These are phyloP conservation scores for Babylonia areolata DNA, from an alignment of 1,140 invertebrate genomes.

Conservation along the genomic window DNA sequence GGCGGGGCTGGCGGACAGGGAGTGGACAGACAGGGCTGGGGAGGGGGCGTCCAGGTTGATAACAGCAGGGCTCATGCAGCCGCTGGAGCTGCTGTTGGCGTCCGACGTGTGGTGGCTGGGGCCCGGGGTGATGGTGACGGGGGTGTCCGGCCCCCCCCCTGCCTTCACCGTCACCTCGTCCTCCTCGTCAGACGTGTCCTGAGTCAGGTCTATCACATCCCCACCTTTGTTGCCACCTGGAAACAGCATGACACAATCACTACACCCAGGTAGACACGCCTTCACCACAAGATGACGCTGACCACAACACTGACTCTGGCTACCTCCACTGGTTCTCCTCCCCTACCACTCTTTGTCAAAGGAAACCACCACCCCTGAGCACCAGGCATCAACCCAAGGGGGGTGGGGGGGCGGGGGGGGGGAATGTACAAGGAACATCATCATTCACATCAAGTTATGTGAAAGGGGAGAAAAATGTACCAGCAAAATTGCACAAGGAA, in stretches of 20 bases:
- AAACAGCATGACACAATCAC: slow-evolving; percentile 5
- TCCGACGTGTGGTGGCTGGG: slow-evolving; percentile 39
- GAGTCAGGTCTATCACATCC: slow-evolving; percentile 70
- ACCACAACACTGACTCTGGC: too few species aligned
- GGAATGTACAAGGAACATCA: too few species aligned
- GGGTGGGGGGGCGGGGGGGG: too few species aligned
- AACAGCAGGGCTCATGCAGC: slow-evolving; percentile 62
- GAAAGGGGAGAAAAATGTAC: too few species aligned
- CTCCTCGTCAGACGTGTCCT: slow-evolving; percentile 70
- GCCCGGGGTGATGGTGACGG: slow-evolving; percentile 35
- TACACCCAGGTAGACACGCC: too few species aligned
- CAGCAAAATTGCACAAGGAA: too few species aligned
- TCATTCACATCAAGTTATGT: too few species aligned
- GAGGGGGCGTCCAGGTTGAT: slow-evolving; percentile 69
- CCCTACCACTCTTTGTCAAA: too few species aligned
- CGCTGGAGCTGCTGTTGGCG: slow-evolving; percentile 41
- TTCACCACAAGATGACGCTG: too few species aligned
- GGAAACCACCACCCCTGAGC: too few species aligned
- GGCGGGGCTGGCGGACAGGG: slow-evolving; percentile 44
- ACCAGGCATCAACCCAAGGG: too few species aligned
- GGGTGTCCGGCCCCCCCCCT: slow-evolving; percentile 36
- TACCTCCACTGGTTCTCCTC: too few species aligned
- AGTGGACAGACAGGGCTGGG: slow-evolving; percentile 55
- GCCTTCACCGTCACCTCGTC: slow-evolving; percentile 42
- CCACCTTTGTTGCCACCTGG: slow-evolving; percentile 65